Evolutionary conservation across 2,113 vertebrate genomes (phyloP), one percentile per base, ranked within the genome.

Genomic region (Odobenus rosmarus): DNA sequence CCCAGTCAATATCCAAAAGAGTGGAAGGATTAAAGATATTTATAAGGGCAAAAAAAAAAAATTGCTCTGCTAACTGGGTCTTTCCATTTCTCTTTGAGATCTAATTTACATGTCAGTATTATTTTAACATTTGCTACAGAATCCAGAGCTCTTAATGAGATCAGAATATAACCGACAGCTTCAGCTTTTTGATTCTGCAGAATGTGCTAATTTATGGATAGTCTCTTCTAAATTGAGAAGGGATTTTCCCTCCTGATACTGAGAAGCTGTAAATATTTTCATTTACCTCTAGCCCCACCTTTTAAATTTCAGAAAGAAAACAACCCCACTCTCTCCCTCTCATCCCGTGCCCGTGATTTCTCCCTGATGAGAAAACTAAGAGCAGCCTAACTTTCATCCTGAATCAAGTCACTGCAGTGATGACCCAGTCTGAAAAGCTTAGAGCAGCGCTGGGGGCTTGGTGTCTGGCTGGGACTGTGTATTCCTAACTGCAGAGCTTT

Each of bases 321-420:
- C 49, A 83, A 19, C 64, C 62, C 69, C 42, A 15, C 42, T 71
- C 72, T 84, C 64, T 67, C 93, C 76, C 33, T 92, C 64, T 87
- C 80, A 89, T 31, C 95, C 74, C 15, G 1, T 94, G 81, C 90
- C 92, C 8, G 0, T 90, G 64, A 81, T 97, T 90, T 96, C 0
- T 97, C 92, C 72, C 74, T 61, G 85, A 92, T 95, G 81, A 85
- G 91, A 95, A 61, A 92, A 88, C 64, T 23, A 42, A 94, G 89
- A 91, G 83, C 92, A 96, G 97, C 96, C 90, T 96, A 62, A 90
- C 71, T 77, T 96, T 98, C 95, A 72, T 96, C 98, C 96, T 98
- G 98, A 99, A 98, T 99, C 97, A 98, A 99, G 97, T 99, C 99
- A 99, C 99, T 99, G 98, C 99, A 98, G 98, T 96, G 98, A 99